phyloP scores from a whole-genome alignment of 2,113 vertebrate species.

The Cyanistes caeruleus region DNA sequence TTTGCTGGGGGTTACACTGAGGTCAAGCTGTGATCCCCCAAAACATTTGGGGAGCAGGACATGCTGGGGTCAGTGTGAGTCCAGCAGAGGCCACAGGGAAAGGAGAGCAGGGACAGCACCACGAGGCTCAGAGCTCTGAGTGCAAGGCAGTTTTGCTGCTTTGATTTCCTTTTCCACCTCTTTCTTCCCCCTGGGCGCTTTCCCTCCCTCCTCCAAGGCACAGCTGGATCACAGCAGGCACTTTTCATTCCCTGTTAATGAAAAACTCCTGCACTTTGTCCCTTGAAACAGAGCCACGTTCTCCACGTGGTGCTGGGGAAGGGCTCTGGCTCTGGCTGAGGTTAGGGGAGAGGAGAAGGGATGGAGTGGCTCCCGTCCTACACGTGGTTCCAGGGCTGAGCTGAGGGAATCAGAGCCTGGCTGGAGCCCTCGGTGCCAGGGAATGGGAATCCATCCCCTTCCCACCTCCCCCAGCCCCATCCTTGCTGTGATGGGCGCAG shows the following conservation, averaged over 20 bases:
- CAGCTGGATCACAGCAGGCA: constrained; percentile 56
- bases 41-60: neutral
- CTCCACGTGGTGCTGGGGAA: constrained; percentile 8
- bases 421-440: neutral
- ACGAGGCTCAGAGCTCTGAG: neutral
- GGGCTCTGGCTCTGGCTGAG: neutral
- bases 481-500: neutral
- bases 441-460: neutral
- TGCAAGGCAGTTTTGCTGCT: neutral
- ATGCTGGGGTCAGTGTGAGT: neutral
- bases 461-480: neutral
- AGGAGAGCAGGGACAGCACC: neutral
- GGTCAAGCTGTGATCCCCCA: neutral
- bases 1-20: neutral
- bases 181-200: neutral
- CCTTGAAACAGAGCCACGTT: constrained; percentile 51
- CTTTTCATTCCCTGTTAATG: constrained; percentile 73
- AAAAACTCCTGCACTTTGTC: constrained; percentile 82
- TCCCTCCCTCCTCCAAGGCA: neutral
- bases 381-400: neutral
- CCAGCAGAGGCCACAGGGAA: neutral
- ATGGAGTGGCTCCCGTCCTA: neutral
- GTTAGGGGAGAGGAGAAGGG: neutral
- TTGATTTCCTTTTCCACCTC: neutral
- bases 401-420: neutral